These are phyloP conservation scores for Aptenodytes forsteri DNA, from an alignment of 2,113 vertebrate species.

Conservation along the genomic window DNA sequence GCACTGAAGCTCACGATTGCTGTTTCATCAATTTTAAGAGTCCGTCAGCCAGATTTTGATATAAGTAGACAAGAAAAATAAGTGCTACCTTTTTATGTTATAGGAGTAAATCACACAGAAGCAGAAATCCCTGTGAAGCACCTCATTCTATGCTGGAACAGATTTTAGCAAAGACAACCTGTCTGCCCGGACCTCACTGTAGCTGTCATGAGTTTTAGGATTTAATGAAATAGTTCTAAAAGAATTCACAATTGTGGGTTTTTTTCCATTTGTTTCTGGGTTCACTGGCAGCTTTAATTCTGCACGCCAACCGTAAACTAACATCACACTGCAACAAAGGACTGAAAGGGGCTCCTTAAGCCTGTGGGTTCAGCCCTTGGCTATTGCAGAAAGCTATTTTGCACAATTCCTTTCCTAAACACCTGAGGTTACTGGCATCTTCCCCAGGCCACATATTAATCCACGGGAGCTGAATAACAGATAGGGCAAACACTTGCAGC, in stretches of 20 bases:
- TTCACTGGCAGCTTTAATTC: background rate
- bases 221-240: background rate
- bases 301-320: background rate
- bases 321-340: background rate
- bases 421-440: background rate
- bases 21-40: background rate
- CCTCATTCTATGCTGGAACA: background rate
- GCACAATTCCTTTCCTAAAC: background rate
- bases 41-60: background rate
- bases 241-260: background rate
- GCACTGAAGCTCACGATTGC: background rate
- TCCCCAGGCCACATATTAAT: background rate
- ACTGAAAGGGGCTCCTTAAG: background rate
- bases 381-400: background rate
- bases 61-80: background rate
- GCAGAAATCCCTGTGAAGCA: background rate
- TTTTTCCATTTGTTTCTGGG: background rate
- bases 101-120: background rate
- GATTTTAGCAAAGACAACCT: background rate
- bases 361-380: background rate
- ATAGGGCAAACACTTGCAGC: background rate
- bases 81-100: background rate
- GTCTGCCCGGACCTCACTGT: background rate
- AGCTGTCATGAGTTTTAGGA: background rate
- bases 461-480: background rate